A percentile compares a stretch with the other conserved stretches of the same genome.
Conservation (phyloP, 37 sponge, comb jelly and placozoan genomes). For the Lycopodina hypogea region DNA sequence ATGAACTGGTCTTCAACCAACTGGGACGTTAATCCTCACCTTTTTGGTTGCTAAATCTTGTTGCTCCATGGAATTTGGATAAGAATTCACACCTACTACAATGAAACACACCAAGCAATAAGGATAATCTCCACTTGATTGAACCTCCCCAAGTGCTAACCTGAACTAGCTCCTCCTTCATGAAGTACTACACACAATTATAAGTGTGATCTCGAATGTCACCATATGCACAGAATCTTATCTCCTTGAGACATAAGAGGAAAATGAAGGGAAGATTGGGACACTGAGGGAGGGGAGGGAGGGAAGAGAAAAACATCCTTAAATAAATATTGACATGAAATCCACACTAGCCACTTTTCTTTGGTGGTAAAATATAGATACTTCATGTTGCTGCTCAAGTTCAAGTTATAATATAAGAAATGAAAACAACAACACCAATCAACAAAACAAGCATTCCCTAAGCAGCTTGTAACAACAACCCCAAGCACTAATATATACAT, state of each 20-base stretch:
- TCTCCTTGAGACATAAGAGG: conserved; percentile 55
- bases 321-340: too few relatives aligned
- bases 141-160: not conserved
- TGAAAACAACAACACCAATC: too few relatives aligned
- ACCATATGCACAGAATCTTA: conserved; percentile 22
- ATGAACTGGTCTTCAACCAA: too few relatives aligned
- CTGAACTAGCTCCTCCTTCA: conserved; percentile 12
- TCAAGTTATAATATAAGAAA: too few relatives aligned
- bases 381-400: too few relatives aligned
- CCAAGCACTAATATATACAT: too few relatives aligned
- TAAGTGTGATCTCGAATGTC: not conserved
- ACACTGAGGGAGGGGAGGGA: conserved; percentile 3
- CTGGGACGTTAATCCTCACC: too few relatives aligned
- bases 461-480: too few relatives aligned
- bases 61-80: conserved; percentile 31
- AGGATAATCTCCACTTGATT: not conserved
- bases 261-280: conserved; percentile 10
- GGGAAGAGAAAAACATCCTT: not conserved
- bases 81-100: not conserved
- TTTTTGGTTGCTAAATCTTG: conserved; percentile 67
- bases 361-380: too few relatives aligned
- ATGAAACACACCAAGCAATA: not conserved
- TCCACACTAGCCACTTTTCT: too few relatives aligned
- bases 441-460: too few relatives aligned
- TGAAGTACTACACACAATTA: conserved; percentile 14